Evolutionary conservation across 2,797 vertebrate genomes (phyloP), one percentile per base, ranked within the genome.

Genomic region (Labroides dimidiatus): DNA sequence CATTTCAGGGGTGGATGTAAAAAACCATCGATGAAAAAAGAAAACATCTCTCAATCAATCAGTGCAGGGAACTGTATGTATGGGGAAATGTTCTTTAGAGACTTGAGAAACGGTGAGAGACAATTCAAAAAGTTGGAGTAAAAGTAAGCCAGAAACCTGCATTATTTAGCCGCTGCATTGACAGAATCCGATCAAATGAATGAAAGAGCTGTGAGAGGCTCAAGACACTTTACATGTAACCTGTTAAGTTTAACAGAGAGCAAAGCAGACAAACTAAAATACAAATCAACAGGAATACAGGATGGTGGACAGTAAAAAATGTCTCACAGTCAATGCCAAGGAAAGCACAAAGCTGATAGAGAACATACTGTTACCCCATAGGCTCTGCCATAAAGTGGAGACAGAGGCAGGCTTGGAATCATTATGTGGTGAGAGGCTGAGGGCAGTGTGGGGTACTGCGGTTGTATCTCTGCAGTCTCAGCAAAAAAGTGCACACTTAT

Each of bases 391-490:
- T 66, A 64, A 84, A 83, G 61, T 53, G 20, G 64, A 69, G 72
- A 75, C 39, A 50, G 63, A 80, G 48, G 16, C 20, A 75, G 69
- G 66, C 81, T 77, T 73, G 72, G 65, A 75, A 57, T 80, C 62
- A 77, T 78, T 87, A 75, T 86, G 72, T 54, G 80, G 81, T 76
- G 62, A 68, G 75, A 85, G 69, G 71, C 57, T 72, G 70, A 68
- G 74, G 74, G 69, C 47, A 64, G 47, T 41, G 39, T 73, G 64
- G 1, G 39, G 57, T 47, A 19, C 67, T 58, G 72, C 23, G 82
- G 73, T 78, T 30, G 24, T 62, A 64, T 80, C 49, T 75, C 52
- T 80, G 70, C 70, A 62, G 58, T 36, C 66, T 77, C 69, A 72
- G 71, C 69, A 63, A 48, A 36, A 41, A 58, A 50, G 33, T 20